Conservation (phyloP, 2,888 invertebrate species). For the Lasioglossum malachurum region DNA sequence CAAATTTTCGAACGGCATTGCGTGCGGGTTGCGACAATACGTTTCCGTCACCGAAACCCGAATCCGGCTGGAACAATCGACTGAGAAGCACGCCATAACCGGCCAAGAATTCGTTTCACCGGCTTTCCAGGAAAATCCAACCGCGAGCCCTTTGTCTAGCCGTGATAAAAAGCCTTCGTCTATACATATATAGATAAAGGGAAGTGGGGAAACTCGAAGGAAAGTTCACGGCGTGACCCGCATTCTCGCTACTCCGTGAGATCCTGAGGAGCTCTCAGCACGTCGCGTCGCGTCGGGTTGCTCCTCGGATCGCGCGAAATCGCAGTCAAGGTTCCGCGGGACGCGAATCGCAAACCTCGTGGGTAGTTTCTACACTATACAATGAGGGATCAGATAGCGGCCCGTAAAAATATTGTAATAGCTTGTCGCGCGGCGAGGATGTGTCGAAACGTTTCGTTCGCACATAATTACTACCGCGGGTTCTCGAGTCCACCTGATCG, state of each 20-base stretch:
- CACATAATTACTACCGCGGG: conserved; percentile 65
- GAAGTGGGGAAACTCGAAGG: conserved; percentile 21
- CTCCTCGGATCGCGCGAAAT: conserved; percentile 53
- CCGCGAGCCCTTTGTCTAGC: conserved; percentile 24
- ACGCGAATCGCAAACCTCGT: conserved; percentile 23
- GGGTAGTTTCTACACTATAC: conserved; percentile 52
- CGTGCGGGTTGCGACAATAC: background rate
- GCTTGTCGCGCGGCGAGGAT: conserved; percentile 67
- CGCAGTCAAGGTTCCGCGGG: conserved; percentile 54
- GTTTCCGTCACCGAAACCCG: conserved; percentile 15
- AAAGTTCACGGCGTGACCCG: conserved; percentile 32
- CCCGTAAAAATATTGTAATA: conserved; percentile 32
- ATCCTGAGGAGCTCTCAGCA: conserved; percentile 5
- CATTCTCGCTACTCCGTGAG: conserved; percentile 20
- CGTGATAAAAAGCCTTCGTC: background rate
- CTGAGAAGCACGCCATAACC: background rate
- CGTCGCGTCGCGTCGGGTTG: background rate
- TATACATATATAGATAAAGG: background rate
- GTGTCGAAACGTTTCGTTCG: conserved; percentile 71
- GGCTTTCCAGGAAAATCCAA: conserved; percentile 24
- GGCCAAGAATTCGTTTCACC: background rate
- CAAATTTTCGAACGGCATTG: background rate
- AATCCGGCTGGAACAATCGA: background rate
- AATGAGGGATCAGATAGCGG: conserved; percentile 65
- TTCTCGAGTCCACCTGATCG: background rate